Percentiles rank a stretch among this genome's conserved stretches.
Evolutionary conservation across 2,797 vertebrate genomes (phyloP).

Genomic region (Pantherophis vulpinus): DNA sequence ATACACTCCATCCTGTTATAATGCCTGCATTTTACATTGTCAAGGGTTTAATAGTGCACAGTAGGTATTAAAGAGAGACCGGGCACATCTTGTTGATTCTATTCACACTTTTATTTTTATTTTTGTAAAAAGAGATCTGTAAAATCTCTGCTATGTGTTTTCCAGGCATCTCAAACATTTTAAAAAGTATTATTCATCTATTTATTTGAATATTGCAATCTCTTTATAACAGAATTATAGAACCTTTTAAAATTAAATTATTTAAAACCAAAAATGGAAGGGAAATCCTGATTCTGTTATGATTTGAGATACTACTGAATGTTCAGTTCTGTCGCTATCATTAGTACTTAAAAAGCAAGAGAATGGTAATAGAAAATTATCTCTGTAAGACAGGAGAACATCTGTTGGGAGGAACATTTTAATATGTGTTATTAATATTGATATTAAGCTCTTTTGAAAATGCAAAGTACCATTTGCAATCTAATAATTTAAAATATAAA

Average conservation of each 20-base stretch:
- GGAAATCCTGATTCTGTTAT: not conserved
- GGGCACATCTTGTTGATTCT: conserved; percentile 36
- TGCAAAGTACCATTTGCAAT: not conserved
- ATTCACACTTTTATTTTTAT: conserved; percentile 14
- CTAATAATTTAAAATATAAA: not conserved
- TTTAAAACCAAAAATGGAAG: not conserved
- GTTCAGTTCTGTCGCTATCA: not conserved
- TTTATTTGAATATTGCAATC: conserved; percentile 30
- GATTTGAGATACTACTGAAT: not conserved
- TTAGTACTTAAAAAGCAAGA: not conserved
- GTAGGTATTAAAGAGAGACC: conserved; percentile 29
- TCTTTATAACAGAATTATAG: not conserved
- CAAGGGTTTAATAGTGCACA: conserved; percentile 48
- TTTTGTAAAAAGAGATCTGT: not conserved
- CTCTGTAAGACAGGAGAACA: not conserved
- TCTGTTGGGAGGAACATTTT: not conserved
- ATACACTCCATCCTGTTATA: conserved; percentile 37
- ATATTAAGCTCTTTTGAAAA: not conserved
- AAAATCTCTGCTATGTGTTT: conserved; percentile 4
- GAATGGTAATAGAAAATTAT: not conserved
- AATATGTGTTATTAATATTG: not conserved
- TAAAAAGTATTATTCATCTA: conserved; percentile 2
- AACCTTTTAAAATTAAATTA: conserved; percentile 10
- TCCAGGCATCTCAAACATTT: not conserved
- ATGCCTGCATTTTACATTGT: conserved; percentile 48